Percentiles rank a stretch among this genome's conserved stretches.
Evolutionary conservation across 1,140 invertebrate species (phyloP).

Genomic region (Portunus trituberculatus): DNA sequence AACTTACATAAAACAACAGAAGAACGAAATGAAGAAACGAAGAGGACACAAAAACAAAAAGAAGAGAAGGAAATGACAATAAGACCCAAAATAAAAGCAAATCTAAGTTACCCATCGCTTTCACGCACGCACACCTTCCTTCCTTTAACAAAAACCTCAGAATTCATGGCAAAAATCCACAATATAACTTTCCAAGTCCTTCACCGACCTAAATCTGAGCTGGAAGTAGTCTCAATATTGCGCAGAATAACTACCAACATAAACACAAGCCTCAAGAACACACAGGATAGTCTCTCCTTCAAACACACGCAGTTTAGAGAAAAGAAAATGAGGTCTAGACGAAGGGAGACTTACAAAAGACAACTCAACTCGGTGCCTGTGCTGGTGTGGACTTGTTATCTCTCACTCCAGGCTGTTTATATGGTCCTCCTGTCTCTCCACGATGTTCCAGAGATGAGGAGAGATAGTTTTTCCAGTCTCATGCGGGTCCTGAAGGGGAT

Average conservation of each 20-base stretch:
- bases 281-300: background rate
- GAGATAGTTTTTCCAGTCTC: background rate
- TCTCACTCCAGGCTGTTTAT: background rate
- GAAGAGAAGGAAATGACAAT: background rate
- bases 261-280: background rate
- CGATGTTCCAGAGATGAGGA: background rate
- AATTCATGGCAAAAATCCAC: background rate
- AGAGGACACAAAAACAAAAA: background rate
- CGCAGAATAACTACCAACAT: background rate
- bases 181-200: background rate
- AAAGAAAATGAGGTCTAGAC: background rate
- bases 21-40: background rate
- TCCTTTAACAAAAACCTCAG: background rate
- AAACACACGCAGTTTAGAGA: background rate
- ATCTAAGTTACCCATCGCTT: background rate
- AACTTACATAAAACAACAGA: background rate
- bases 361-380: background rate
- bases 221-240: background rate
- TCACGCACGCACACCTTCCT: background rate
- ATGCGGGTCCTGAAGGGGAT: background rate
- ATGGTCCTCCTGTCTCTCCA: background rate
- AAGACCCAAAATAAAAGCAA: background rate
- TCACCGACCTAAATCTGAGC: background rate
- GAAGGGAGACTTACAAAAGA: constrained; percentile 1
- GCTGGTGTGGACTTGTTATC: background rate